A percentile compares a stretch with the other conserved stretches of the same genome.
These are phyloP conservation scores for Mastomys coucha DNA, from an alignment of 2,113 vertebrate genomes.

Conservation along the genomic window DNA sequence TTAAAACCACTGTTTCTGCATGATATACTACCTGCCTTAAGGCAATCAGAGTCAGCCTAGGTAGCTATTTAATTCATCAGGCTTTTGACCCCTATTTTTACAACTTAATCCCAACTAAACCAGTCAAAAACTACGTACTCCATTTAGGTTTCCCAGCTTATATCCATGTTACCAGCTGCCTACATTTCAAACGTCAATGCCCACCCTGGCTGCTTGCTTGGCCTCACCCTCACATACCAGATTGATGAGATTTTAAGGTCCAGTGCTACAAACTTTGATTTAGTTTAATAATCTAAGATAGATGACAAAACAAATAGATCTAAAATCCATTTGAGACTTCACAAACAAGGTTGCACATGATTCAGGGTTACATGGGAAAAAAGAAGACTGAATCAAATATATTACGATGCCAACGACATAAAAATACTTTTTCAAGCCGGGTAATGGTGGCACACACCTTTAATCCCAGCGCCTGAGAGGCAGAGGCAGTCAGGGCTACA, in stretches of 20 bases:
- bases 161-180: background rate
- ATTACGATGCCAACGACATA: background rate
- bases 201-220: background rate
- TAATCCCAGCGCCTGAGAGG: too few relatives aligned
- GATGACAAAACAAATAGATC: constrained; percentile 19
- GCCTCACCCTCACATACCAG: background rate
- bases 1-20: background rate
- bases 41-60: background rate
- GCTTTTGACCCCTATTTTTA: background rate
- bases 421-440: background rate
- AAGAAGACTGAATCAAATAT: background rate
- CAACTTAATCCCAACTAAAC: background rate
- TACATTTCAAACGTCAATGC: background rate
- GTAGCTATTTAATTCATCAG: background rate
- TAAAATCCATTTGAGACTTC: background rate
- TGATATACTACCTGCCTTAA: background rate
- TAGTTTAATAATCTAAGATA: constrained; percentile 36
- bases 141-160: background rate
- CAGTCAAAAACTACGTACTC: background rate
- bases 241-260: background rate
- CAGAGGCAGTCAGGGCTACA: too few relatives aligned
- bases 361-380: background rate
- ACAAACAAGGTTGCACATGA: constrained; percentile 45
- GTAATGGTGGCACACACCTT: too few relatives aligned
- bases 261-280: background rate